Evolutionary conservation across 2,113 vertebrate genomes (phyloP), one percentile per base, ranked within the genome.

Genomic region (Entelurus aequoreus): DNA sequence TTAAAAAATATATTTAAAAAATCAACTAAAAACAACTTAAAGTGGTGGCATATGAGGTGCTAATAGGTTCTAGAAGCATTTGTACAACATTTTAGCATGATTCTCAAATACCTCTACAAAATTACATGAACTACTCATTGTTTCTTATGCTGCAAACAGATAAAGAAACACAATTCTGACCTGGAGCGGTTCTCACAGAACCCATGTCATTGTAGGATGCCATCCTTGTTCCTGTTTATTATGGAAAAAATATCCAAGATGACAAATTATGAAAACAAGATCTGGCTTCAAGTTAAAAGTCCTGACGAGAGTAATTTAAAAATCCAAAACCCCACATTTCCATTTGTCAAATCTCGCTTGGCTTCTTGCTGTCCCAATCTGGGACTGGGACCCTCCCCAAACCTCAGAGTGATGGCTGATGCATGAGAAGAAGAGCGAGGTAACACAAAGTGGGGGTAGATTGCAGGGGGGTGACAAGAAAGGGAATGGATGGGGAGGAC

Each of bases 331-430:
- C 75, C 65, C 56, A 46, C 42, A 71, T 82, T 59, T 82, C 76
- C 73, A 70, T 65, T 36, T n/a, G 36, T 53, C 60, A 62, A 14
- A 63, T 76, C 62, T 54, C 13, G 48, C 60, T 51, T 74, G n/a
- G 0, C 37, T 65, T 76, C 55, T 64, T 51, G 21, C 40, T 72
- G 72, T 60, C 52, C 60, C 74, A 57, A 46, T 70, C 71, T 72
- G 74, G 71, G 74, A 84, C 79, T 83, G 66, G 81, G 82, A 87
- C 76, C 60, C 50, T 54, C 78, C 83, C 75, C 75, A 85, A 86
- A 85, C 74, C 84, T 49, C 75, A 54, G 69, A 76, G 72, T 63
- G 55, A 52, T 62, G 48, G 56, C 57, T 11, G 9, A 54, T 62
- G 56, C 9, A 8, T 76, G 56, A 76, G 55, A 69, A 51, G 59